These are phyloP conservation scores for Erpetoichthys calabaricus DNA, from an alignment of 2,797 vertebrate genomes.

Conservation along the genomic window DNA sequence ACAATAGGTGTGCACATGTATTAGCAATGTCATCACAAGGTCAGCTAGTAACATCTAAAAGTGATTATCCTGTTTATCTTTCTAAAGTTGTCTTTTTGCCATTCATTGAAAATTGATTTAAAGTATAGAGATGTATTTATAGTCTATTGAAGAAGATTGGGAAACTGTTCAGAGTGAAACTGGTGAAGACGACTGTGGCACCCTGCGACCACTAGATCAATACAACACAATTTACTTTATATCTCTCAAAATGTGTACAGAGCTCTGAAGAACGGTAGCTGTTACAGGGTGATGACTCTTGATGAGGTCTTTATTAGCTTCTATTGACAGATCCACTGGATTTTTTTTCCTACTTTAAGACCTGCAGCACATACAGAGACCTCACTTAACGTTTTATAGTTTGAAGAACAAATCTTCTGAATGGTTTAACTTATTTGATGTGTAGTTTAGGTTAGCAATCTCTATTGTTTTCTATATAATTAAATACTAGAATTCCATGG, in stretches of 20 bases:
- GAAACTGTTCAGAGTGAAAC: constrained; percentile 15
- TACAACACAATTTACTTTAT: constrained; percentile 57
- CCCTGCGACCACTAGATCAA: constrained; percentile 47
- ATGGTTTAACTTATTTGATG: constrained; percentile 12
- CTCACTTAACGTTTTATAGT: constrained; percentile 25
- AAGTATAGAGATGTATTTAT: constrained; percentile 45
- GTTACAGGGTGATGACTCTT: constrained; percentile 50
- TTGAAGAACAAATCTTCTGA: constrained; percentile 26
- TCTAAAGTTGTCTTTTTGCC: constrained; percentile 30
- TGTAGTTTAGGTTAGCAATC: not conserved
- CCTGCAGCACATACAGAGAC: constrained; percentile 36
- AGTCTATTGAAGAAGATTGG: constrained; percentile 52
- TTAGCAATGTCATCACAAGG: constrained; percentile 43
- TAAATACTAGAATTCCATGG: no score
- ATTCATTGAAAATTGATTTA: constrained; percentile 33
- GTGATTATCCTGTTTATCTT: constrained; percentile 23
- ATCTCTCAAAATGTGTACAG: constrained; percentile 39
- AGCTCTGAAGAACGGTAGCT: constrained; percentile 29
- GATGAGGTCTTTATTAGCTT: constrained; percentile 60
- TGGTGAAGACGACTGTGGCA: constrained; percentile 26
- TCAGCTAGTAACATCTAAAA: constrained; percentile 44
- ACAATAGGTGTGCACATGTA: constrained; percentile 3
- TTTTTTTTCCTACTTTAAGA: constrained; percentile 9
- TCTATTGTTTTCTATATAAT: not conserved
- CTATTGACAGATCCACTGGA: constrained; percentile 57